Base-by-base conservation (phyloP, 2,888 invertebrate species). In the Cheilosia pagana region DNA sequence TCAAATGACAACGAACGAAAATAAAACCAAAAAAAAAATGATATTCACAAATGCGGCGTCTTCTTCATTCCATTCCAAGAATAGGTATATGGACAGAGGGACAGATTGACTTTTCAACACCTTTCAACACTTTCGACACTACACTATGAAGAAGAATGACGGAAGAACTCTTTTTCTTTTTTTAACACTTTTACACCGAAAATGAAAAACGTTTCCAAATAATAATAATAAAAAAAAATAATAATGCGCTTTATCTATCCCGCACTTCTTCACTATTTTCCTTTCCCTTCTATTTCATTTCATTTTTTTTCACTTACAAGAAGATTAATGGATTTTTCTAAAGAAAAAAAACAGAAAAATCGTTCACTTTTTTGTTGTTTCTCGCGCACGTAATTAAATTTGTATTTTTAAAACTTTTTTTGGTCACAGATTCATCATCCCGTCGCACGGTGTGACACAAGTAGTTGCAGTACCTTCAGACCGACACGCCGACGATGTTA, bases 291-390 rank as follows among this genome's bases (percentile, higher is more conserved):
- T 21, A 23, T 4, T 16, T 31, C 7, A 21, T 14, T 28, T n/a
- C n/a, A n/a, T n/a, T 41, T 41, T 67, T 45, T 79, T 48, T 59
- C 53, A 65, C 75, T 75, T 70, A 52, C 68, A 70, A 23, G 62
- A 45, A 83, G 75, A 75, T 85, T 79, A 65, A 85, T 79, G 83
- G 55, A 59, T 75, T 75, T 62, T 77, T 77, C 50, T 52, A n/a
- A 10, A 45, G 70, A 70, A 25, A 59, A 70, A 39, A 70, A 14
- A 57, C 59, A 48, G 50, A 39, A 68, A 72, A 77, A 67, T 62
- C 70, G 67, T 78, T 83, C 53, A 76, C 65, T 59, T 60, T 60
- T 71, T 60, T 74, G 68, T 68, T 50, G 50, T 50, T 68, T 74
- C 59, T 68, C 79, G 57, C 45, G 59, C 35, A 23, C 60, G 76